These are phyloP conservation scores for Schizopygopsis pylzovi DNA, from an alignment of 2,797 vertebrate genomes.

Conservation along the genomic window DNA sequence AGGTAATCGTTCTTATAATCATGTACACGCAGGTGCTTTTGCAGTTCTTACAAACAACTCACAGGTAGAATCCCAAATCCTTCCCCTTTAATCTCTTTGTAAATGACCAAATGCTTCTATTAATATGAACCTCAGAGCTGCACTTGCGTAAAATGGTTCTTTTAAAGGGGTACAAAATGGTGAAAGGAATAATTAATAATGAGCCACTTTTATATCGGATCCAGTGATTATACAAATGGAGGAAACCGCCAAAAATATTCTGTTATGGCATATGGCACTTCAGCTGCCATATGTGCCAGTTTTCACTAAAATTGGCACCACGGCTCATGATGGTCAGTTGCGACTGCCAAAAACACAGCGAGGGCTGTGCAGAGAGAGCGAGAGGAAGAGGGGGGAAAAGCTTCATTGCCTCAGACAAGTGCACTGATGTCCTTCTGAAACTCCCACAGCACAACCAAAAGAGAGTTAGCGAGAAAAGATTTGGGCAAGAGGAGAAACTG, in stretches of 20 bases:
- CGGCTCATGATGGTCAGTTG: constrained; percentile 93
- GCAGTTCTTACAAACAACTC: not conserved
- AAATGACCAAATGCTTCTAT: not conserved
- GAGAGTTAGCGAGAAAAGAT: constrained; percentile 57
- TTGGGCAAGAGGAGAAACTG: constrained; percentile 52
- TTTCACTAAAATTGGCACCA: constrained; percentile 99
- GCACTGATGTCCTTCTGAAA: constrained; percentile 65
- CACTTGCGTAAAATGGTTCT: constrained; percentile 83
- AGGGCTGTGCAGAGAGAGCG: constrained; percentile 76
- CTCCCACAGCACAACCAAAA: constrained; percentile 61
- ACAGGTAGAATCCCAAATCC: not conserved
- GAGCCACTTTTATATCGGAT: constrained; percentile 83
- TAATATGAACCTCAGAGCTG: constrained; percentile 67
- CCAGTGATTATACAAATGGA: constrained; percentile 90
- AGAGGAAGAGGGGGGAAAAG: constrained; percentile 46
- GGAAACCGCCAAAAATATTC: constrained; percentile 94
- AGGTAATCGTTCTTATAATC: not conserved
- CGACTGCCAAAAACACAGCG: constrained; percentile 98
- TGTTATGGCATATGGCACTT: constrained; percentile 99
- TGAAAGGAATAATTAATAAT: constrained; percentile 90
- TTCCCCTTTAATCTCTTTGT: not conserved
- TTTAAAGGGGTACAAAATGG: constrained; percentile 64
- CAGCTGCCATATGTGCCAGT: constrained; percentile 99
- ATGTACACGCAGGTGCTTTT: constrained; percentile 4
- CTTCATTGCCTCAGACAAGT: constrained; percentile 62